These are phyloP conservation scores for cattle (Bos taurus) DNA, from an alignment of 2,113 vertebrate species.

Conservation along the genomic window DNA sequence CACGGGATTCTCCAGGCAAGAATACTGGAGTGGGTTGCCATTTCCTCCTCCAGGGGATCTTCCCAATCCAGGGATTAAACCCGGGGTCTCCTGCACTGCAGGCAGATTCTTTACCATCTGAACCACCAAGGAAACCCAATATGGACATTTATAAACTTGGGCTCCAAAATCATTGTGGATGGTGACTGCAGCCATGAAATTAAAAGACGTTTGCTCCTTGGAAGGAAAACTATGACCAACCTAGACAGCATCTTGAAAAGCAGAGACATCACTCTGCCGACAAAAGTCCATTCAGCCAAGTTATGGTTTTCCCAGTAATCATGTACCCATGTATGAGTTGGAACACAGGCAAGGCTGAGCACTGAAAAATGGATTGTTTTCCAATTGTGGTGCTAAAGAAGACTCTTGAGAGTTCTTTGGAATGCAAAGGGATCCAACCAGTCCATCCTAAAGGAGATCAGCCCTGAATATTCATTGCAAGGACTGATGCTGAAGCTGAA, in stretches of 20 bases:
- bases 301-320: background rate
- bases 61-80: background rate
- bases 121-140: background rate
- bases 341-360: background rate
- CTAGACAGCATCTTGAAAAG: background rate
- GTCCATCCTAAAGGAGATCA: background rate
- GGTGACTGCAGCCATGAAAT: background rate
- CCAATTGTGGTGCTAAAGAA: background rate
- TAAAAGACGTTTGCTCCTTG: background rate
- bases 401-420: background rate
- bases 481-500: background rate
- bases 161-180: background rate
- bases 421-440: background rate
- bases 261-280: background rate
- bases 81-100: background rate
- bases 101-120: background rate
- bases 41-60: background rate
- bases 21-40: fast-evolving
- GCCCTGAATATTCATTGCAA: background rate
- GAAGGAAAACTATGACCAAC: background rate
- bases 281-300: background rate
- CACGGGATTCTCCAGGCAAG: background rate
- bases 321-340: fast-evolving
- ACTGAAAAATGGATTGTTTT: background rate
- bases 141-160: background rate